Evolutionary conservation across 1,140 invertebrate species (phyloP), one percentile per base, ranked within the genome.

Genomic region (Condylostylus longicornis): DNA sequence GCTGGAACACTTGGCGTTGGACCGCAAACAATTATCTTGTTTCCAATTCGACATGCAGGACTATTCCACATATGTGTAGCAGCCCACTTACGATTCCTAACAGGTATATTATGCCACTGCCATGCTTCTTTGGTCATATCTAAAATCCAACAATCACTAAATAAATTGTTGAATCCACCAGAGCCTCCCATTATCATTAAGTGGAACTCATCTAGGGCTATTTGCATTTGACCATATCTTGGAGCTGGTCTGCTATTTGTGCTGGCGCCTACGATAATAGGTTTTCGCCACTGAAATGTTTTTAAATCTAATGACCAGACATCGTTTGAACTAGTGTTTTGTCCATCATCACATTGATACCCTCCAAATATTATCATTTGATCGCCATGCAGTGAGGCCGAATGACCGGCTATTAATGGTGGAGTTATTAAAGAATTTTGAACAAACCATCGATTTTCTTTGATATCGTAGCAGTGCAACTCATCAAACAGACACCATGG

Each of bases 341-440:
- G 64, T 51, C 54, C 68, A 51, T 57, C 66, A 41, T 54, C 61
- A 36, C 61, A 64, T 42, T 72, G 68, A 39, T 80, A 64, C 18
- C 86, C 85, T 31, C 89, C 89, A 72, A 93, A 94, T 12, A 94
- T 74, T 30, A 96, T 71, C 88, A 97, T 93, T 31, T 70, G 65
- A 64, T 91, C 75, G 31, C 72, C 74, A 58, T 84, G 79, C 39
- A 97, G 73, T 25, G 82, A 80, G 9, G 87, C 88, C n/a, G 88
- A 93, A 65, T 97, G 91, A 8, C 89, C 91, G 29, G 87, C 82
- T 54, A 79, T 77, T 2, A 88, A 79, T 27, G 75, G 84, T 37
- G 76, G 83, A 33, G 69, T 68, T 37, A 65, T 54, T 33, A 76
- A 58, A 0, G 69, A 67, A 22, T 71, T 65, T 49, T 72, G 72